Base-by-base conservation (phyloP, 2,888 invertebrate genomes). In the Metalampra italica region DNA sequence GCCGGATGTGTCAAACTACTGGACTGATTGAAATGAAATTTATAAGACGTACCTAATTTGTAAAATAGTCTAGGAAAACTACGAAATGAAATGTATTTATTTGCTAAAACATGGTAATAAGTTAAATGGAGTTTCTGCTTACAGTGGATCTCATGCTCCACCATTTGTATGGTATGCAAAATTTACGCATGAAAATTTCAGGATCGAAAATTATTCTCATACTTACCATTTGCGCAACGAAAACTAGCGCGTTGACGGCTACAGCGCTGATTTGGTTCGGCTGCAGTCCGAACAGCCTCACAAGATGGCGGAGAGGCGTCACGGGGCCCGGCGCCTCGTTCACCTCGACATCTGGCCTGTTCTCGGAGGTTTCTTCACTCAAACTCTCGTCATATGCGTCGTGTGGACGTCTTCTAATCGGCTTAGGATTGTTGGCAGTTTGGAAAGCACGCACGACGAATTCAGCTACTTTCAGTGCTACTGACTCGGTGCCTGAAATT, bases 221-320 rank as follows among this genome's bases (percentile, higher is more conserved):
- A 77, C 90, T 89, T 81, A 96, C 96, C 92, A 96, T 90, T 82
- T 96, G 95, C 0, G 96, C 96, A 12, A 96, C 91, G 78, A 96
- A 95, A 55, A 96, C 93, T 12, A 96, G 90, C 14, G 94, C 95
- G 73, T 96, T 96, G 12, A 96, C 91, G 11, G 95, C 95, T 38
- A 96, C 93, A 0, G 96, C 96, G 30, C 94, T 94, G 52, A 96
- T 90, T 79, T 95, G 94, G 49, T 91, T 92, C 0, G 93, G 91
- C 71, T 96, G 94, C 46, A 96, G 90, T 14, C 95, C 96, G 58
- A 96, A 90, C 48, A 96, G 78, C 43, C 92, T 90, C 54, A 96
- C 90, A 60, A 95, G 90, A 47, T 84, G 75, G 45, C 74, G 69
- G 53, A 79, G 60, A 39, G 87, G 82, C 12, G 81, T 75, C 64